phyloP scores from a whole-genome alignment of 1,140 invertebrate genomes.

The Plutomurus gul region DNA sequence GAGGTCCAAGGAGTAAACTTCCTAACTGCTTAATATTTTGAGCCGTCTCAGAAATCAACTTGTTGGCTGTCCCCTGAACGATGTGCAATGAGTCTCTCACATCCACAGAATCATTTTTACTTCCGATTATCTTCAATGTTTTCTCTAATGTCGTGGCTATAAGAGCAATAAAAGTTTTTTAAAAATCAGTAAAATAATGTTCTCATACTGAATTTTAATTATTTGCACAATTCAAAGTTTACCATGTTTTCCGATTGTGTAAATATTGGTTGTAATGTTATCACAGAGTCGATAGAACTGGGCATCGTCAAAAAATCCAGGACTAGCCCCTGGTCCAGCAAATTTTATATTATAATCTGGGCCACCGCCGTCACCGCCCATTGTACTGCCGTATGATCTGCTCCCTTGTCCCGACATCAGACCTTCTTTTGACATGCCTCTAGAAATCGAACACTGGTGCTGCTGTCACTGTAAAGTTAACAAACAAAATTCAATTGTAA shows the following conservation, averaged over 20 bases:
- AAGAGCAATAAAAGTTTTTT: background rate
- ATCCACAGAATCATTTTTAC: constrained; percentile 70
- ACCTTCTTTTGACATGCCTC: constrained; percentile 35
- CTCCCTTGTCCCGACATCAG: constrained; percentile 33
- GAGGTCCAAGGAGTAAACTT: background rate
- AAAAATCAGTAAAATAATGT: constrained; percentile 53
- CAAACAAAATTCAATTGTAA: background rate
- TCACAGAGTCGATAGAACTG: constrained; percentile 55
- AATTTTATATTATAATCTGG: constrained; percentile 37
- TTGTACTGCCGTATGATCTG: constrained; percentile 46
- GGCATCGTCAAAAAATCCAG: constrained; percentile 36
- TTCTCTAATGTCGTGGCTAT: constrained; percentile 65
- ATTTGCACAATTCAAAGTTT: background rate
- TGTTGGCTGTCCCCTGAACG: constrained; percentile 77
- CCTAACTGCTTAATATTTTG: constrained; percentile 73
- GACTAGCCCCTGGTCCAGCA: constrained; percentile 28
- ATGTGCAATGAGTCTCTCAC: constrained; percentile 72
- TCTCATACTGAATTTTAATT: constrained; percentile 66
- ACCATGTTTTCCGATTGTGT: constrained; percentile 63
- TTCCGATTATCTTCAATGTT: constrained; percentile 75
- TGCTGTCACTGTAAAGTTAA: background rate
- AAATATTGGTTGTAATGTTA: constrained; percentile 75
- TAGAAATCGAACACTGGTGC: background rate
- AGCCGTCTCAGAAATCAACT: constrained; percentile 72
- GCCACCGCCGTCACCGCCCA: constrained; percentile 4